Conservation (phyloP, 1,140 invertebrate species). For the Parapsyche elsis region DNA sequence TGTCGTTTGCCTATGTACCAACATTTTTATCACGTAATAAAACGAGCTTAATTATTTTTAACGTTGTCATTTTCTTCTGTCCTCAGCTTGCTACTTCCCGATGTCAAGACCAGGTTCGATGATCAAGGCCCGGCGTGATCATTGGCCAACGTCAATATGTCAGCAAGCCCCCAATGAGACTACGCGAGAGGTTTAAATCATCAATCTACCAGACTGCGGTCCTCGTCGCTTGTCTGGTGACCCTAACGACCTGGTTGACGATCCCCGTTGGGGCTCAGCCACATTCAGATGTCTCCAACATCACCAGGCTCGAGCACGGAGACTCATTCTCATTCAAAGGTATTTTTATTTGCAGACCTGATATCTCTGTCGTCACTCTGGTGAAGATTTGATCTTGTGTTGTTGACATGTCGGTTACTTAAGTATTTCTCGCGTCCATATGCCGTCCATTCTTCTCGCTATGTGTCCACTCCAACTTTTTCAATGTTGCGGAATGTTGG, state of each 20-base stretch:
- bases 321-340: slow-evolving; percentile 53
- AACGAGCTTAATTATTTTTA: not conserved
- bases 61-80: not conserved
- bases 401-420: no score
- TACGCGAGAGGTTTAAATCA: slow-evolving; percentile 16
- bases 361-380: no score
- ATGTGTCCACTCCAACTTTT: no score
- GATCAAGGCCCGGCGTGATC: not conserved
- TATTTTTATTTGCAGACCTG: no score
- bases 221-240: not conserved
- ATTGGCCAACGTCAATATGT: slow-evolving; percentile 17
- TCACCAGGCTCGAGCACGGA: slow-evolving; percentile 48
- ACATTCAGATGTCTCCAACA: slow-evolving; percentile 50
- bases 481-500: no score
- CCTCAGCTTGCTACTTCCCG: not conserved
- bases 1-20: no score
- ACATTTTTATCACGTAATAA: not conserved
- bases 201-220: not conserved
- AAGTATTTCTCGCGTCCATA: no score
- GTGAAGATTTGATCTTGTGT: no score
- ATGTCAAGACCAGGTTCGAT: not conserved
- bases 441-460: no score
- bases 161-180: slow-evolving; percentile 25
- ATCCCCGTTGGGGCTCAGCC: slow-evolving; percentile 4
- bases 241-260: not conserved